Conservation (phyloP, 2,888 invertebrate species). For the Amblyteles armatorius region DNA sequence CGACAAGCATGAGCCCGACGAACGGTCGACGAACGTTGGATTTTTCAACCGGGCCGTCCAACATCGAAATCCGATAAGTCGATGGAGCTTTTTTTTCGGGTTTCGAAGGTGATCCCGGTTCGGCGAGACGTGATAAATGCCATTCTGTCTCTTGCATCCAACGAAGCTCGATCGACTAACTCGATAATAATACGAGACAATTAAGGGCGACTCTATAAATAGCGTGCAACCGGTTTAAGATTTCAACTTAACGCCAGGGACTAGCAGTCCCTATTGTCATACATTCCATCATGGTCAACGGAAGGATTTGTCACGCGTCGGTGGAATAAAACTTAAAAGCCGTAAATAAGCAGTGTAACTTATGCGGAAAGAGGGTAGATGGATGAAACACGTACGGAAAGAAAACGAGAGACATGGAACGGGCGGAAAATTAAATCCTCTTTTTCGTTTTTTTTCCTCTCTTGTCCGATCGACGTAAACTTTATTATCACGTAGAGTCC, state of each 20-base stretch:
- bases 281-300: not conserved
- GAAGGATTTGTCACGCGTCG: not conserved
- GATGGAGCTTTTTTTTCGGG: not conserved
- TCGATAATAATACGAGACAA: no score
- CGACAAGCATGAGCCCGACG: not conserved
- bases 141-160: no score
- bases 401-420: not conserved
- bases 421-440: not conserved
- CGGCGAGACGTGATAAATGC: no score
- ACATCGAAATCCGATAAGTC: not conserved
- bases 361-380: not conserved
- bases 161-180: no score
- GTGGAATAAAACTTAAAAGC: not conserved
- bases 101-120: no score
- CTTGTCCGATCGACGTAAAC: not conserved
- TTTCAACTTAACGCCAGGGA: not conserved
- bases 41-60: not conserved
- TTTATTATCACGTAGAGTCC: not conserved
- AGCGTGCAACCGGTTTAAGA: not conserved
- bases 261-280: not conserved
- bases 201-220: not conserved
- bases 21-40: not conserved
- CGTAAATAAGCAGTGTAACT: not conserved
- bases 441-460: not conserved
- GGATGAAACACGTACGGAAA: not conserved